phyloP scores from a whole-genome alignment of 2,113 vertebrate species.

The Perca flavescens region DNA sequence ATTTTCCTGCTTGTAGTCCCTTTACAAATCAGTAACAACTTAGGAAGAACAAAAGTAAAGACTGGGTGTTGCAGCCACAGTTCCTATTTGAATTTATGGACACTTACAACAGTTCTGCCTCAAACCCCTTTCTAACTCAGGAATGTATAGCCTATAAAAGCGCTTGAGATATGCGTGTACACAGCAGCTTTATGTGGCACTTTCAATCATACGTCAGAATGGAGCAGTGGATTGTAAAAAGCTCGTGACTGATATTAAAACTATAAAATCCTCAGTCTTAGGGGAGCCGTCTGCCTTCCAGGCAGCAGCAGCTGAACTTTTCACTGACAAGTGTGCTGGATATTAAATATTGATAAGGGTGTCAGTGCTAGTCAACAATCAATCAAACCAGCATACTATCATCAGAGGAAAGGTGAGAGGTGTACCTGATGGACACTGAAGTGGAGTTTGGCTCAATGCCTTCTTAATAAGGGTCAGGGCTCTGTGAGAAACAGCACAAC shows the following conservation, averaged over 20 bases:
- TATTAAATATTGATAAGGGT: slow-evolving; percentile 42
- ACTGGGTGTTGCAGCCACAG: neutral
- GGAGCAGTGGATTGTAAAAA: slow-evolving; percentile 16
- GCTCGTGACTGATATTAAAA: slow-evolving; percentile 53
- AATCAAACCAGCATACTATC: slow-evolving; percentile 46
- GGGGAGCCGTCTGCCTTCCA: slow-evolving; percentile 4
- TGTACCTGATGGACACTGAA: slow-evolving; percentile 24
- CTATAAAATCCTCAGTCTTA: slow-evolving; percentile 59
- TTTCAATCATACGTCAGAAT: slow-evolving; percentile 35
- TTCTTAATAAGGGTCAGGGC: slow-evolving; percentile 24
- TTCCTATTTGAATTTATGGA: slow-evolving; percentile 9
- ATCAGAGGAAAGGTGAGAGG: slow-evolving; percentile 53
- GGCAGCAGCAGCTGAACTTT: slow-evolving; percentile 41
- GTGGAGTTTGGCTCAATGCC: slow-evolving; percentile 7
- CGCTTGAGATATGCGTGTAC: slow-evolving; percentile 30
- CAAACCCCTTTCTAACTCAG: slow-evolving; percentile 1
- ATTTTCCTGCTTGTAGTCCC: too few species aligned
- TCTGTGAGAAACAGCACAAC: neutral
- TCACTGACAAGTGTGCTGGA: slow-evolving; percentile 13
- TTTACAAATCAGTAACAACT: too few species aligned
- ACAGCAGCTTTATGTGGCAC: slow-evolving; percentile 49
- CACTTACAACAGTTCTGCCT: neutral
- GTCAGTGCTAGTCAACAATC: slow-evolving; percentile 42
- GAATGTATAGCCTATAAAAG: slow-evolving; percentile 12
- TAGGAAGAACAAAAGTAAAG: neutral